These are phyloP conservation scores for Embiotoca jacksoni DNA, from an alignment of 2,113 vertebrate species.

Conservation along the genomic window DNA sequence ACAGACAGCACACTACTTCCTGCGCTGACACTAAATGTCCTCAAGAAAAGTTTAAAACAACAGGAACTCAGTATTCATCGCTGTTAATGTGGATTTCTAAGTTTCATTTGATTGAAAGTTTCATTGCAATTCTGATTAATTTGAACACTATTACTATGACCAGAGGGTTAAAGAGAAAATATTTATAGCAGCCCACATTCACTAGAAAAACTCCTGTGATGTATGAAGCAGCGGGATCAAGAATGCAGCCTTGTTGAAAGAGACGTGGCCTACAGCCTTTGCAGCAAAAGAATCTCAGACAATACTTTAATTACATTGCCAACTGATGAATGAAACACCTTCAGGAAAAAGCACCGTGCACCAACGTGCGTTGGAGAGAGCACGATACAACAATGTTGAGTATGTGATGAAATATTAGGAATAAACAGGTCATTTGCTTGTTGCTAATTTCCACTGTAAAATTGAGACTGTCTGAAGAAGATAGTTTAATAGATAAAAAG, in stretches of 20 bases:
- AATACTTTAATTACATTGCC: constrained; percentile 53
- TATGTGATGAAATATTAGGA: constrained; percentile 22
- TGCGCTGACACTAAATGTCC: not conserved
- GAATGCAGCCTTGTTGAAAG: constrained; percentile 41
- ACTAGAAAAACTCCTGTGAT: not conserved
- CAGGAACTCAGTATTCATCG: not conserved
- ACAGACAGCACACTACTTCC: not conserved
- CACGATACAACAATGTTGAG: not conserved
- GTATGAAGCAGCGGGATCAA: constrained; percentile 11
- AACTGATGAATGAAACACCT: constrained; percentile 61
- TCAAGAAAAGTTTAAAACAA: not conserved
- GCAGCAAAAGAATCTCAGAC: constrained; percentile 25
- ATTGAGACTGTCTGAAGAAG: constrained; percentile 9
- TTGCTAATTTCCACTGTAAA: constrained; percentile 12
- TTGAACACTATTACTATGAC: not conserved
- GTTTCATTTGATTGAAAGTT: not conserved
- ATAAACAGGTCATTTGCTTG: constrained; percentile 14
- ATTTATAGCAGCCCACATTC: constrained; percentile 1
- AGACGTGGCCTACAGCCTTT: constrained; percentile 25
- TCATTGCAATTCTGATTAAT: not conserved
- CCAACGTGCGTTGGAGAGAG: constrained; percentile 19
- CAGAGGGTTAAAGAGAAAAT: not conserved
- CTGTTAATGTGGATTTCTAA: not conserved
- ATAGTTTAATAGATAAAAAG: not conserved
- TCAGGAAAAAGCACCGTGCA: not conserved